Base-by-base conservation (phyloP, 2,797 vertebrate species). In the Poecilia wingei region DNA sequence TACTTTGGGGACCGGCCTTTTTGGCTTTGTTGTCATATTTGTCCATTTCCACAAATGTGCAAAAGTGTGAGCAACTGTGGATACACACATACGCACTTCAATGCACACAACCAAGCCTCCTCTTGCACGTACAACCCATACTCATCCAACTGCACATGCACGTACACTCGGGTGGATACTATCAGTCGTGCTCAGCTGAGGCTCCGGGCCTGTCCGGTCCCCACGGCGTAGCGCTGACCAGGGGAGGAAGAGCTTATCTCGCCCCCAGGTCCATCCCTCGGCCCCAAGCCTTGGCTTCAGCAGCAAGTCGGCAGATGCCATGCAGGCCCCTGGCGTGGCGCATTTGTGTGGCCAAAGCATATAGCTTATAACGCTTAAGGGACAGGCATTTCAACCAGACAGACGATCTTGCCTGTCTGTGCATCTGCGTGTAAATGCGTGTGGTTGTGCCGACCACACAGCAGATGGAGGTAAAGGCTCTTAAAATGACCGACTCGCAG, bases 121-220 rank as follows among this genome's bases (percentile, higher is more conserved):
- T 28, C 31, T n/a, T 28, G 76, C 79, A 77, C 78, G 74, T 87
- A 78, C 83, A 85, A 79, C 79, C 51, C 47, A 22, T 75, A 78
- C 66, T 76, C 82, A 87, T 78, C 46, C 84, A 80, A 79, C 47
- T 84, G 53, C 79, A 82, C 77, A 71, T 41, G 72, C 87, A 78
- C 57, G 59, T 79, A 92, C 88, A 91, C 92, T 90, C 94, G 73
- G 93, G 92, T 93, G 95, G 93, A 95, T 96, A 93, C 94, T 95
- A 96, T 96, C 95, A 92, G 92, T 72, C 79, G 73, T 89, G 86
- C 93, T 95, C 96, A 96, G 95, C 95, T 95, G 94, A 96, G 90
- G 91, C 88, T 81, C 83, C 82, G 89, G 90, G 93, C 87, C 90
- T 89, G 92, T 93, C 94, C 91, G 87, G 92, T 92, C 89, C 92